Conservation (phyloP, 2,888 invertebrate genomes). For the Petrophora chlorosata region DNA sequence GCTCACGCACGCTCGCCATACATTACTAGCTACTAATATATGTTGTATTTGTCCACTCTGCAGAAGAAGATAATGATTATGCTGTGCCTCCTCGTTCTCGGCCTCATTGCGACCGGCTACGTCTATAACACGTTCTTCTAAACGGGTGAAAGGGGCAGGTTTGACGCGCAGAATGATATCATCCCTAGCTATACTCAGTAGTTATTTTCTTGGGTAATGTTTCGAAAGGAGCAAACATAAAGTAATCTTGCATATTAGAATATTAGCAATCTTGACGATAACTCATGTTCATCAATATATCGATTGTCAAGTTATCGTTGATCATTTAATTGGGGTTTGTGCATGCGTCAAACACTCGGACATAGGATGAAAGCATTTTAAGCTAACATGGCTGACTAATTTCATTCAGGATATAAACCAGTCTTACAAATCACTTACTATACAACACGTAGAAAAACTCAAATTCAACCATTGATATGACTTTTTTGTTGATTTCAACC, state of each 20-base stretch:
- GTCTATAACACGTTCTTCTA: constrained; percentile 82
- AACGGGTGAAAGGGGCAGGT: constrained; percentile 76
- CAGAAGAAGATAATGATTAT: constrained; percentile 98
- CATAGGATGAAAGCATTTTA: constrained; percentile 27
- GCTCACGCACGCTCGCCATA: constrained; percentile 56
- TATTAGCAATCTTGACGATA: constrained; percentile 29
- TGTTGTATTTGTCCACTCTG: constrained; percentile 83
- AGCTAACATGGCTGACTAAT: constrained; percentile 27
- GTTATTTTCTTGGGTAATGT: constrained; percentile 34
- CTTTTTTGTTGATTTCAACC: background rate
- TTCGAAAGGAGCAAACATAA: constrained; percentile 11
- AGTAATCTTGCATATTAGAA: constrained; percentile 29
- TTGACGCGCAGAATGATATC: constrained; percentile 62
- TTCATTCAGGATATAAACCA: constrained; percentile 38
- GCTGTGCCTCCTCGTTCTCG: constrained; percentile 92
- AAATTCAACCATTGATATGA: background rate
- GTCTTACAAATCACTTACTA: constrained; percentile 20
- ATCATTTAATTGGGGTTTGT: constrained; percentile 47
- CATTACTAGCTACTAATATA: constrained; percentile 67
- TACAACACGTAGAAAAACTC: background rate
- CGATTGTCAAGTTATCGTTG: constrained; percentile 30
- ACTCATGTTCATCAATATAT: constrained; percentile 34
- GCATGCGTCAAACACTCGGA: constrained; percentile 52
- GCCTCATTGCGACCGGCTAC: constrained; percentile 86
- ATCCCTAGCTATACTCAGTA: constrained; percentile 50